Base-by-base conservation (phyloP, 2,797 vertebrate species). In the Mus caroli region DNA sequence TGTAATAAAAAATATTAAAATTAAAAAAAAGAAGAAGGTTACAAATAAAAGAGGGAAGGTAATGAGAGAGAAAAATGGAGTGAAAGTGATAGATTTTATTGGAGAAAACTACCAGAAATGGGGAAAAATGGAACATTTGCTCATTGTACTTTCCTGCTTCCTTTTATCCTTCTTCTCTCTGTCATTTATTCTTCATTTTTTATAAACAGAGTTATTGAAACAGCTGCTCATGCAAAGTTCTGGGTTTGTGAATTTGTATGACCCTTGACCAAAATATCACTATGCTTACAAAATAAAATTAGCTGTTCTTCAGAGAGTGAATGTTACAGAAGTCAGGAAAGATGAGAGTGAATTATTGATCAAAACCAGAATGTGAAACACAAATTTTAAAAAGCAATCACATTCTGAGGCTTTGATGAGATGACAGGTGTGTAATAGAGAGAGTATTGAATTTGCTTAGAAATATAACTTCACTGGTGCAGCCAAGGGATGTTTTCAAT, bases 291-390 rank as follows among this genome's bases (percentile, higher is more conserved):
- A 3, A 62, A 52, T 71, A 80, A 52, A 24, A 82, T 5, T 28
- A 85, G 24, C 14, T 1, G 3, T 80, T 80, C 64, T 11, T 46
- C 73, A 52, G 13, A 85, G 0, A 79, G 19, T 15, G 76, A 88
- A 1, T 50, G 3, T 2, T 17, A 54, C 3, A 71, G 54, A 92
- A 37, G 2, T 24, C 54, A 75, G 60, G 6, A 80, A 71, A 82
- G 31, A 85, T 73, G n/a, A 85, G 3, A 67, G 12, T 80, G 62
- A 91, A 84, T 88, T 52, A 9, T 84, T 95, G 56, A 90, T 93
- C 43, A 96, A 84, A 95, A 37, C 6, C 50, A 93, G 20, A 75
- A 78, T 76, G 58, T 10, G 17, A 86, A 91, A 78, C 20, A 24
- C 24, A 79, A 88, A 91, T 28, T 77, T 89, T 37, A 90, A 87